Evolutionary conservation across 2,113 vertebrate species (phyloP).

Genomic region (Tragelaphus scriptus): DNA sequence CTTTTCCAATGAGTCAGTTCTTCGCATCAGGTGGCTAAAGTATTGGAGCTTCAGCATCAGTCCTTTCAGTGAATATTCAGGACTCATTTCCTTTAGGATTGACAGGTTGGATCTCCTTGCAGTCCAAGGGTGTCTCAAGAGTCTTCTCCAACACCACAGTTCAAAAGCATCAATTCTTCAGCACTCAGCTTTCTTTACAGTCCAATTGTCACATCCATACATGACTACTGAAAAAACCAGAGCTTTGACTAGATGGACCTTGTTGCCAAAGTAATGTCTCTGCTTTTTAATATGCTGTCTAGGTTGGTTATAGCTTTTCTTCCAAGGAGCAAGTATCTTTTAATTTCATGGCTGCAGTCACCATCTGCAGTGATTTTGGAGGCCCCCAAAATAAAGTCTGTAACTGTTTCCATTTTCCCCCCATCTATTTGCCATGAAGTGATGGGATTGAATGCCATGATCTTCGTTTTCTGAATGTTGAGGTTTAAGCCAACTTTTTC

Average conservation of each 20-base stretch:
- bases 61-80: background rate
- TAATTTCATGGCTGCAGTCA: background rate
- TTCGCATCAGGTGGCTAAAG: background rate
- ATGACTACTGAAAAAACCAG: background rate
- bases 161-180: background rate
- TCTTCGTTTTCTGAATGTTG: background rate
- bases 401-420: background rate
- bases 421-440: background rate
- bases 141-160: background rate
- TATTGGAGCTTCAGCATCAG: background rate
- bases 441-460: background rate
- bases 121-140: background rate
- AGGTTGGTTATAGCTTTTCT: background rate
- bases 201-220: background rate
- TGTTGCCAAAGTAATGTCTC: background rate
- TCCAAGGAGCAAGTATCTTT: background rate
- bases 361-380: background rate
- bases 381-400: background rate
- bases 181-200: rapidly evolving
- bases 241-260: background rate
- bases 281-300: background rate
- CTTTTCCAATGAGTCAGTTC: background rate
- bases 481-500: background rate
- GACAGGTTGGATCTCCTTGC: background rate
- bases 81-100: background rate